Evolutionary conservation across 2,888 invertebrate species (phyloP), one percentile per base, ranked within the genome.

Genomic region (Tiliacea aurago): DNA sequence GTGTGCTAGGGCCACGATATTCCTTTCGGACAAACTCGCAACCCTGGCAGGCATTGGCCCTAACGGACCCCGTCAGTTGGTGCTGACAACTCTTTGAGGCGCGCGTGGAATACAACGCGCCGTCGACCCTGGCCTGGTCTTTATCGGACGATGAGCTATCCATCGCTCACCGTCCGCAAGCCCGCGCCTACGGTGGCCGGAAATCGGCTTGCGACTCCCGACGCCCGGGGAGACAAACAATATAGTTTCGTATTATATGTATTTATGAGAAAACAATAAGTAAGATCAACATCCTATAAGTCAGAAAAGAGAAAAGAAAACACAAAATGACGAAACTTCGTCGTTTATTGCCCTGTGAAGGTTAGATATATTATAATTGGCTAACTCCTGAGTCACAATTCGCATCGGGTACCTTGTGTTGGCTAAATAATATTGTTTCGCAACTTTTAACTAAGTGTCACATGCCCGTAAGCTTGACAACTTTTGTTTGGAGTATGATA

Each of bases 341-440:
- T 49, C 47, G 47, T 59, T 74, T 76, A 74, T 70, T 76, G 63
- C 41, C 55, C 55, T 64, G 33, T 28, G 69, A 71, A 56, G 71
- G 67, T 70, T 63, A 73, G 37, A 76, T 73, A 76, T 73, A 53
- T 33, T 15, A 33, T 73, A 75, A 83, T 83, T 83, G 80, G 72
- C 67, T 58, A 82, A 83, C 76, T 84, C 82, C 80, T 71, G 15
- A 76, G 69, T 65, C 71, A 70, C 58, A 72, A 62, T 74, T 76
- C 78, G 49, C 73, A 67, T 59, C n/a, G 43, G n/a, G 58, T 49
- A 47, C 51, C 18, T 55, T n/a, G 43, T 66, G 64, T 45, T 66
- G 3, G 43, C 10, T 37, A 55, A 56, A 72, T 79, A 67, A 72
- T 75, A 74, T 45, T 64, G 66, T 82, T 71, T 74, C 23, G n/a